Base-by-base conservation (phyloP, 2,113 vertebrate species). In the Morone chrysops region DNA sequence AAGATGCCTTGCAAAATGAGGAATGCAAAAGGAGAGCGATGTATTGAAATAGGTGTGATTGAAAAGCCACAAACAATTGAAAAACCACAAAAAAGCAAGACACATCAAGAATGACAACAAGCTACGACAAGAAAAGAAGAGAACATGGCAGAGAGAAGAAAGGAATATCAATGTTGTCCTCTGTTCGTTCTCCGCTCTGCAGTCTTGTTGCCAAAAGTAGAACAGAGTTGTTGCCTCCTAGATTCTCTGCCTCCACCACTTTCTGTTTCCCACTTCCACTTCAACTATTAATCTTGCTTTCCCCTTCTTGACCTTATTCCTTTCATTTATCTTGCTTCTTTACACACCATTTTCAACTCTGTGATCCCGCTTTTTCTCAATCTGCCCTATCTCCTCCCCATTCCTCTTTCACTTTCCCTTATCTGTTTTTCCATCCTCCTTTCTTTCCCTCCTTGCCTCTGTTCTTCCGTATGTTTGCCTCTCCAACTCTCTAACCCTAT, bases 121-220 rank as follows among this genome's bases (percentile, higher is more conserved):
- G 59, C 36, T 60, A 54, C 4, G 5, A 73, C 13, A 25, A 84
- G 59, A 63, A 67, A 84, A 71, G 81, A 84, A 38, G 22, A 84
- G 20, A 78, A 62, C 48, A 60, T 61, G 61, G 65, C 51, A 25
- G 65, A 72, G 51, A 53, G 51, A 82, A 68, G 62, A 85, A 81
- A 40, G 67, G 71, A 75, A 84, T 50, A 57, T 70, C 69, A 80
- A 22, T 78, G 61, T 20, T 65, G 38, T 73, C 61, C 75, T 78
- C 72, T 81, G n/a, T 70, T 75, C 47, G 14, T 76, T 76, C 61
- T 50, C 47, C 6, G n/a, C 66, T 75, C 53, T 70, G 82, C 45
- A 62, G 73, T 82, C 56, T 75, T 65, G 8, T 83, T 85, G 77
- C 75, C 65, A 87, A 80, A 89, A 87, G 54, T 78, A 59, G 78